Percentiles rank a stretch among this genome's conserved stretches.
These are phyloP conservation scores for Orthosia cruda DNA, from an alignment of 2,888 invertebrate genomes.

Conservation along the genomic window DNA sequence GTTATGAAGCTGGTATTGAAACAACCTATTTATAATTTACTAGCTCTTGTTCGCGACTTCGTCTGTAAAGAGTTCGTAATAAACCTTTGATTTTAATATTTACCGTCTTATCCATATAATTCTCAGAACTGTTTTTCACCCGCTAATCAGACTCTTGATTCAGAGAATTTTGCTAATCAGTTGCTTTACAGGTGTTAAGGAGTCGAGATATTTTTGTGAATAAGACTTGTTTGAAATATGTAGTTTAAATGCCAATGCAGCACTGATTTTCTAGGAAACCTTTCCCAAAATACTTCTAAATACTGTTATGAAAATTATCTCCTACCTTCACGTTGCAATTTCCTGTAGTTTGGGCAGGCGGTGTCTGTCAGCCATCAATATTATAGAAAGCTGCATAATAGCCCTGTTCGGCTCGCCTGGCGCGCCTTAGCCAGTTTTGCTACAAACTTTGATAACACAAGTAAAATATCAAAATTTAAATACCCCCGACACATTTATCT, in stretches of 20 bases:
- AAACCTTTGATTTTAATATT: neutral
- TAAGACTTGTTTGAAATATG: too few relatives aligned
- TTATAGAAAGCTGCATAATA: neutral
- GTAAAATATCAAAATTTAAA: too few relatives aligned
- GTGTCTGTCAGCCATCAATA: neutral
- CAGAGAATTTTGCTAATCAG: neutral
- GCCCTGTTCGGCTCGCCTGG: neutral
- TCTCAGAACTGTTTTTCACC: neutral
- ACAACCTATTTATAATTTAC: conserved; percentile 3
- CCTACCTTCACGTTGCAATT: neutral
- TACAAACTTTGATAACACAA: too few relatives aligned
- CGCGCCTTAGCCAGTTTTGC: too few relatives aligned
- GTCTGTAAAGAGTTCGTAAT: neutral
- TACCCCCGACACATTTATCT: too few relatives aligned
- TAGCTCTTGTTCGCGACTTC: neutral
- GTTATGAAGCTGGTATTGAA: neutral
- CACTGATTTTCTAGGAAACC: too few relatives aligned
- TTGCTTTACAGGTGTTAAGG: neutral
- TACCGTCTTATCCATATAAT: neutral
- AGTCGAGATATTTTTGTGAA: too few relatives aligned
- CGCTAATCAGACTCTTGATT: neutral
- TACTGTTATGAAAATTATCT: neutral
- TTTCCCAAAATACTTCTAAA: neutral
- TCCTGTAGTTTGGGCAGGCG: neutral
- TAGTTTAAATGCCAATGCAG: too few relatives aligned